phyloP scores from a whole-genome alignment of 1,140 invertebrate genomes.

The Drosophila quadrilineata region DNA sequence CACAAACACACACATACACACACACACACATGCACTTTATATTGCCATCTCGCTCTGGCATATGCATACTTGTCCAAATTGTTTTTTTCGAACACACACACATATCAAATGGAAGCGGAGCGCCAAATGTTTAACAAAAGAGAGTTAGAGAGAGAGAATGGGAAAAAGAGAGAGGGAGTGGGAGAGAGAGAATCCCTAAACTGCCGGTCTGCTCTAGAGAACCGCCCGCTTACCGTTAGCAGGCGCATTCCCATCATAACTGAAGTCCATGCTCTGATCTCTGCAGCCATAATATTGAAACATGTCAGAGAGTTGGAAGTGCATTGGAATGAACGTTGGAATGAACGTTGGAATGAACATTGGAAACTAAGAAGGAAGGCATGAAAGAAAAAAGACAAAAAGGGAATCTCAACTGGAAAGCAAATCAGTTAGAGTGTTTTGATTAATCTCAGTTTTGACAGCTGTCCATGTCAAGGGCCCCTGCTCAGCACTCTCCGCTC shows the following conservation, averaged over 20 bases:
- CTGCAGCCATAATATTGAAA: constrained; percentile 2
- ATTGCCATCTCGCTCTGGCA: neutral
- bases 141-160: too few species aligned
- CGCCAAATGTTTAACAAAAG: constrained; percentile 31
- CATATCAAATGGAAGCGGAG: constrained; percentile 15
- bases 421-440: constrained; percentile 67
- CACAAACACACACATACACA: neutral
- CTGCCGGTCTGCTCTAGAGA: neutral
- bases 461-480: constrained; percentile 49
- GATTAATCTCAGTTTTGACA: constrained; percentile 77
- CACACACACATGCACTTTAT: neutral
- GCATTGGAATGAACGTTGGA: neutral
- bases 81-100: constrained; percentile 44
- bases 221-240: neutral
- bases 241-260: constrained; percentile 26
- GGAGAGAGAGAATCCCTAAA: too few species aligned
- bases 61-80: constrained; percentile 34
- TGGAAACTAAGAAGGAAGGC: neutral
- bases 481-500: neutral
- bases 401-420: constrained; percentile 29
- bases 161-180: too few species aligned
- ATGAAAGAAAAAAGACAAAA: too few species aligned
- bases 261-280: constrained; percentile 28
- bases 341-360: neutral
- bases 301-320: constrained; percentile 9